Evolutionary conservation across 2,888 invertebrate genomes (phyloP).

Genomic region (Caenorhabditis sp.): DNA sequence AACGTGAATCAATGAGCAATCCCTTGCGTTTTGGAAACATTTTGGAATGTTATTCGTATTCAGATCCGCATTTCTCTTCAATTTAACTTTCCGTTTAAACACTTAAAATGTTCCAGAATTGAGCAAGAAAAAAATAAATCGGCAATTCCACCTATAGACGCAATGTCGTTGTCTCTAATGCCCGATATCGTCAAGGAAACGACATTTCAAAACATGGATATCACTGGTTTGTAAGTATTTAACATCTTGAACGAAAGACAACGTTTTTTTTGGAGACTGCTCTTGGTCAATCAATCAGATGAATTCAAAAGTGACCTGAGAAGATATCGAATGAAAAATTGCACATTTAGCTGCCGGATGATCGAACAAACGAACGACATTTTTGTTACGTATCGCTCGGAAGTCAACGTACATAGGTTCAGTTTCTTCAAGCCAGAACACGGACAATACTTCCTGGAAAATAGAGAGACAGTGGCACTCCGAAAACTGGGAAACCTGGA

Average conservation of each 20-base stretch:
- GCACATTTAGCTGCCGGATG: background rate
- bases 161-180: background rate
- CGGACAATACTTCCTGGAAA: background rate
- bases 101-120: too few species aligned
- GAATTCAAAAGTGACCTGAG: background rate
- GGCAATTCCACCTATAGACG: background rate
- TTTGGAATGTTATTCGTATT: too few species aligned
- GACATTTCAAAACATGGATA: background rate
- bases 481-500: background rate
- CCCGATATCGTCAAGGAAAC: background rate
- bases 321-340: background rate
- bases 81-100: too few species aligned
- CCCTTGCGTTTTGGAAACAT: too few species aligned
- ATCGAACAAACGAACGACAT: background rate
- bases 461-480: background rate
- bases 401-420: background rate
- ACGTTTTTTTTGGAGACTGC: background rate
- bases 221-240: background rate
- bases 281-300: background rate
- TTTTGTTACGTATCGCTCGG: background rate
- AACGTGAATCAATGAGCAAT: too few species aligned
- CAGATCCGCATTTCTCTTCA: too few species aligned
- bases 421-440: background rate
- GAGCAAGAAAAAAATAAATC: too few species aligned
- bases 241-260: too few species aligned